Percentiles rank a stretch among this genome's conserved stretches.
phyloP scores from a whole-genome alignment of 2,888 invertebrate genomes.

The Cataglyphis altisquamis region DNA sequence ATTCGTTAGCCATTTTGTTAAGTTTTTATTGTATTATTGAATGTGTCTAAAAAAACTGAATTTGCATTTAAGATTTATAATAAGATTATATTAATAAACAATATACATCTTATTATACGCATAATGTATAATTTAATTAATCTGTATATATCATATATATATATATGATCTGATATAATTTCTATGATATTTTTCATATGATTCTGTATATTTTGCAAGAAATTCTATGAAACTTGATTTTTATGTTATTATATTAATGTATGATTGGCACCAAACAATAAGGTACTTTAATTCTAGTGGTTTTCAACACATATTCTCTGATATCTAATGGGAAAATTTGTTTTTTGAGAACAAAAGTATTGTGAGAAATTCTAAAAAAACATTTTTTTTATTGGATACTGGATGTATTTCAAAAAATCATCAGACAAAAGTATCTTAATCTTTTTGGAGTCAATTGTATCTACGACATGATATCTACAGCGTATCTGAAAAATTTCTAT shows the following conservation, averaged over 20 bases:
- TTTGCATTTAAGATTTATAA: background rate
- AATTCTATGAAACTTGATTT: slow-evolving; percentile 6
- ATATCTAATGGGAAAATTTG: background rate
- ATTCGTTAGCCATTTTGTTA: background rate
- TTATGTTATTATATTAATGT: background rate
- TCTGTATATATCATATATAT: background rate
- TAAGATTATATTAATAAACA: background rate
- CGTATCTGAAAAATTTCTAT: background rate
- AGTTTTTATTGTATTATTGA: background rate
- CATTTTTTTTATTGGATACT: background rate
- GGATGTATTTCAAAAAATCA: background rate
- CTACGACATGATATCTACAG: background rate
- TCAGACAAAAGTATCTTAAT: background rate
- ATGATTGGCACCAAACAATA: background rate
- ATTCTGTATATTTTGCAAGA: background rate
- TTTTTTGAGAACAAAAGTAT: background rate
- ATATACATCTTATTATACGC: background rate
- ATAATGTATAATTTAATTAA: background rate
- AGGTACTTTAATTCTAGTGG: slow-evolving; percentile 11
- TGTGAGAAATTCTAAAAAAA: background rate
- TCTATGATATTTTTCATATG: background rate
- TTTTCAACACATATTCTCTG: background rate
- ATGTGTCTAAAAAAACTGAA: background rate
- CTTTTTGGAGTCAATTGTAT: background rate
- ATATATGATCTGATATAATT: background rate